These are phyloP conservation scores for Rambutsinella grinnellia DNA, from an alignment of 2,888 invertebrate genomes.

Conservation along the genomic window DNA sequence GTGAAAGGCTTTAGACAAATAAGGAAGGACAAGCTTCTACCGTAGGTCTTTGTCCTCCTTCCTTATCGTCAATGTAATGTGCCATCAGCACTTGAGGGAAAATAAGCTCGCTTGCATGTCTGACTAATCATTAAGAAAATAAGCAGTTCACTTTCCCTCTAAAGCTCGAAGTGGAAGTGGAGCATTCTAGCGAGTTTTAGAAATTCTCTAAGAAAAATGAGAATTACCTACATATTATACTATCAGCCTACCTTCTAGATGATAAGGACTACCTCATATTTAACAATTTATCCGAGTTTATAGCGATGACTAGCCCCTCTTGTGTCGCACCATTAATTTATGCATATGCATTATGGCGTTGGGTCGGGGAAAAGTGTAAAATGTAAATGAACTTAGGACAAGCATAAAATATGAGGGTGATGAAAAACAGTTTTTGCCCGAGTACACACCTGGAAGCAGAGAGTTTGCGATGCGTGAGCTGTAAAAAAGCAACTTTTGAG, in stretches of 20 bases:
- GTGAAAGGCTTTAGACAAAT: background rate
- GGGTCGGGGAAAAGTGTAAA: slow-evolving; percentile 19
- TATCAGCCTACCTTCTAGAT: background rate
- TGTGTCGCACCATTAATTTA: slow-evolving; percentile 23
- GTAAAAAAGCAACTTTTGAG: no score
- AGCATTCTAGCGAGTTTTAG: no score
- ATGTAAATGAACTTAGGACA: slow-evolving; percentile 18
- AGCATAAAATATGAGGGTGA: background rate
- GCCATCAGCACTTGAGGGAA: background rate
- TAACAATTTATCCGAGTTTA: slow-evolving; percentile 25
- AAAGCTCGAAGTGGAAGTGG: background rate
- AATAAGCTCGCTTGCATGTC: background rate
- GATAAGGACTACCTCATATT: slow-evolving; percentile 3
- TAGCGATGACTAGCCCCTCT: background rate
- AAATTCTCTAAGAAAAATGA: no score
- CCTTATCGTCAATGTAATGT: background rate
- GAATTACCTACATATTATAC: no score
- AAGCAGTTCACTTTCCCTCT: background rate
- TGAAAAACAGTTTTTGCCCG: no score
- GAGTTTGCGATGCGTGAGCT: background rate
- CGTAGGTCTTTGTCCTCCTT: background rate
- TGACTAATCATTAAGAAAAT: background rate
- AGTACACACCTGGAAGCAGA: background rate
- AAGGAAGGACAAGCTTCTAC: background rate
- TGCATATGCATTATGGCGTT: background rate